A percentile compares a stretch with the other conserved stretches of the same genome.
These are phyloP conservation scores for Sebastes flavidus DNA, from an alignment of 2,797 vertebrate species.

Conservation along the genomic window DNA sequence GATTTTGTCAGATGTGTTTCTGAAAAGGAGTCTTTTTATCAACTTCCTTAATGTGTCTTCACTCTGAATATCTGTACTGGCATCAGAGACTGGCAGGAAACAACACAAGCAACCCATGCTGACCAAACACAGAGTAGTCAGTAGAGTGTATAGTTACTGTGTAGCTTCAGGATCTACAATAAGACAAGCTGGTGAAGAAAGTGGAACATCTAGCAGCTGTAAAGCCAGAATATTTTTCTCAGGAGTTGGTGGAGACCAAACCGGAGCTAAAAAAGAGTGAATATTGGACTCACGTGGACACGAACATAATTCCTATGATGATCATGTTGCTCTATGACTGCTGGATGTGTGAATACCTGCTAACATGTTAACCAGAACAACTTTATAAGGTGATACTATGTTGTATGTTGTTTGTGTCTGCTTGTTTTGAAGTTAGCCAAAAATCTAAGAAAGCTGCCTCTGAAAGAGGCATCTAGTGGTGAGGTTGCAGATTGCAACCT, in stretches of 20 bases:
- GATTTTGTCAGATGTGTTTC: rapidly evolving
- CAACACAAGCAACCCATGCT: too few species aligned
- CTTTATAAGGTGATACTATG: background rate
- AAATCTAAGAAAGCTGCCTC: background rate
- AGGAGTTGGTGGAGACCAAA: background rate
- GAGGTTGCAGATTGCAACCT: too few species aligned
- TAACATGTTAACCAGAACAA: background rate
- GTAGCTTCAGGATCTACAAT: too few species aligned
- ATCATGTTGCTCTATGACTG: background rate
- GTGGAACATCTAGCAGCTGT: background rate
- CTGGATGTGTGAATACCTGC: background rate
- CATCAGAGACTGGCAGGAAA: too few species aligned
- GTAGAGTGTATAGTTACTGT: too few species aligned
- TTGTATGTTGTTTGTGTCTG: background rate
- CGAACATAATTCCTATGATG: background rate
- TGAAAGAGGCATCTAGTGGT: too few species aligned
- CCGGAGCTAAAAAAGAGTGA: background rate
- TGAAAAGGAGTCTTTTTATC: too few species aligned
- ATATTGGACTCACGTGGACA: background rate
- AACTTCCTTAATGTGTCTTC: too few species aligned
- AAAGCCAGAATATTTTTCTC: background rate
- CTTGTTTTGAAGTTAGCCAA: background rate
- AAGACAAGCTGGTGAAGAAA: background rate
- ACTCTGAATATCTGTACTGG: too few species aligned
- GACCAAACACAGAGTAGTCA: too few species aligned